Percentiles rank a stretch among this genome's conserved stretches.
Evolutionary conservation across 2,888 invertebrate genomes (phyloP).

Genomic region (Halocaridina rubra): DNA sequence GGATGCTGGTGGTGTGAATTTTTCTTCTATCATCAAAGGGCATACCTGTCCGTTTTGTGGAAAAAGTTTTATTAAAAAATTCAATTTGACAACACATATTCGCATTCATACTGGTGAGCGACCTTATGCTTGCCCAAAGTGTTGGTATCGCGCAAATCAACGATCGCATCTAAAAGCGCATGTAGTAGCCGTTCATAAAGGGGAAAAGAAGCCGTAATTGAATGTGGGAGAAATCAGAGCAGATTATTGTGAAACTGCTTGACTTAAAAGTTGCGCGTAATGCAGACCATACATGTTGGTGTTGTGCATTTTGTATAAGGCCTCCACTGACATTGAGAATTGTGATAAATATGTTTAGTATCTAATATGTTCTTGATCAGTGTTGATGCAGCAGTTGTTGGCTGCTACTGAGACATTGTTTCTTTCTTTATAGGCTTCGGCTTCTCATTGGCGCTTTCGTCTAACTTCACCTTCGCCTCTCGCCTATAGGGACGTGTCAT

Average conservation of each 20-base stretch:
- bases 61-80: constrained; percentile 48
- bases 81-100: constrained; percentile 57
- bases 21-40: constrained; percentile 18
- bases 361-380: no score
- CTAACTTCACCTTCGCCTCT: constrained; percentile 49
- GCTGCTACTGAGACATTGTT: constrained; percentile 53
- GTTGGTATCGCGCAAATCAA: constrained; percentile 53
- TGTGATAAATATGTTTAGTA: no score
- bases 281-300: no score
- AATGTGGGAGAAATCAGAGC: no score
- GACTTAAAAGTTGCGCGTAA: no score
- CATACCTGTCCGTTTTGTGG: constrained; percentile 45
- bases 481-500: no score
- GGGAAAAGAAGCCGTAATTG: not conserved
- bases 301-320: no score
- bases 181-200: constrained; percentile 48
- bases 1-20: constrained; percentile 29
- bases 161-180: constrained; percentile 48
- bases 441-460: constrained; percentile 47
- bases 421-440: constrained; percentile 56
- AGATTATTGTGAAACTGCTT: no score
- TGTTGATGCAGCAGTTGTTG: constrained; percentile 10
- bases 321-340: no score
- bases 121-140: constrained; percentile 52
- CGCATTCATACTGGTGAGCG: constrained; percentile 57